Conservation (phyloP, 2,113 vertebrate genomes). For the Festucalex cinctus region DNA sequence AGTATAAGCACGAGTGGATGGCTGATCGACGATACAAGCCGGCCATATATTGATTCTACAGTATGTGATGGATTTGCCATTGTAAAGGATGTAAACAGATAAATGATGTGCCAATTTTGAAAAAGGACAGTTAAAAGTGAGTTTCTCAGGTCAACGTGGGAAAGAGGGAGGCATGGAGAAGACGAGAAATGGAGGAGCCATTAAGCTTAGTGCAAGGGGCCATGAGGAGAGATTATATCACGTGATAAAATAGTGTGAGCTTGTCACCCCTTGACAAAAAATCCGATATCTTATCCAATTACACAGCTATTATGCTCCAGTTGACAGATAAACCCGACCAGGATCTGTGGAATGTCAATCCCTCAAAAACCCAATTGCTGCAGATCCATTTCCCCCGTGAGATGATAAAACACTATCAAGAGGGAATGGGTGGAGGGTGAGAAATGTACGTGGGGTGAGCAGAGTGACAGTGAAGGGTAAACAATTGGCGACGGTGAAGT, state of each 20-base stretch:
- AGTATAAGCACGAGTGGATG: too few relatives aligned
- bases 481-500: constrained; percentile 30
- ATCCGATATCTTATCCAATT: constrained; percentile 70
- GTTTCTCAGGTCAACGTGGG: constrained; percentile 6
- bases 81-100: constrained; percentile 31
- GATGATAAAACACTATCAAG: constrained; percentile 43
- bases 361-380: constrained; percentile 59
- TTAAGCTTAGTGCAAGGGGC: constrained; percentile 8
- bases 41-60: too few relatives aligned
- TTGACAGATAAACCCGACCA: constrained; percentile 23
- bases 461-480: constrained; percentile 45
- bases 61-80: constrained; percentile 15
- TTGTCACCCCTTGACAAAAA: constrained; percentile 40
- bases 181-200: constrained; percentile 3
- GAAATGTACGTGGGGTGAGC: constrained; percentile 9
- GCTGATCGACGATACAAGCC: too few relatives aligned
- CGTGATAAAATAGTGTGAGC: constrained; percentile 49
- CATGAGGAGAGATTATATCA: constrained; percentile 36
- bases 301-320: constrained; percentile 65
- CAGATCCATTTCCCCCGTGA: constrained; percentile 37
- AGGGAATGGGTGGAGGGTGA: not conserved
- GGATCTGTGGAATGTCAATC: constrained; percentile 66
- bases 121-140: constrained; percentile 26
- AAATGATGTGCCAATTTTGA: constrained; percentile 20
- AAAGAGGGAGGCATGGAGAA: constrained; percentile 12